Percentiles rank a stretch among this genome's conserved stretches.
Conservation (phyloP, 2,888 invertebrate species). For the Hetaerina titia region DNA sequence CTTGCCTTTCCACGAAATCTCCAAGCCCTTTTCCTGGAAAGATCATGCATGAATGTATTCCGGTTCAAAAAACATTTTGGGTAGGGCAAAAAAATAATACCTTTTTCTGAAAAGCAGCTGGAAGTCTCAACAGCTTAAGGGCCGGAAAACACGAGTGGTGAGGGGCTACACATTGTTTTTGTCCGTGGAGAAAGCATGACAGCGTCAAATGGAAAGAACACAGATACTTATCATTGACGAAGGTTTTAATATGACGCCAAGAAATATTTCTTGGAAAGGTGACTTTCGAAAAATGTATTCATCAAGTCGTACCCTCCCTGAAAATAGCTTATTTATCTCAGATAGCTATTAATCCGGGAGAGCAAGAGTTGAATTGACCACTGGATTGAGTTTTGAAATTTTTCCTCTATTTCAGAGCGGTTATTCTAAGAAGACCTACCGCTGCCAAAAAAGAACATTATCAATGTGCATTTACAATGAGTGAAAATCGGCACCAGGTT, state of each 20-base stretch:
- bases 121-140: neutral
- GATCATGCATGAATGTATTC: constrained; percentile 53
- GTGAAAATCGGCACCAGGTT: no score
- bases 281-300: constrained; percentile 22
- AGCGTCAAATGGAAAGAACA: neutral
- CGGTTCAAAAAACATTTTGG: neutral
- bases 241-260: neutral
- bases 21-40: neutral
- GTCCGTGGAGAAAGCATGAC: neutral
- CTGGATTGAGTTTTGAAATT: no score
- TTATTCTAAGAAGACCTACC: no score
- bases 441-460: no score
- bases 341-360: no score
- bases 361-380: no score
- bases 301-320: neutral
- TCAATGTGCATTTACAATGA: no score
- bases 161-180: constrained; percentile 20
- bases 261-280: constrained; percentile 31
- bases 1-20: neutral
- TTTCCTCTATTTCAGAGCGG: no score
- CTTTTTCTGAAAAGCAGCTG: neutral
- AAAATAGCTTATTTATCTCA: no score
- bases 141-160: neutral
- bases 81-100: neutral
- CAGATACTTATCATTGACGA: neutral